phyloP scores from a whole-genome alignment of 2,797 vertebrate genomes.

The Hylomyscus alleni region DNA sequence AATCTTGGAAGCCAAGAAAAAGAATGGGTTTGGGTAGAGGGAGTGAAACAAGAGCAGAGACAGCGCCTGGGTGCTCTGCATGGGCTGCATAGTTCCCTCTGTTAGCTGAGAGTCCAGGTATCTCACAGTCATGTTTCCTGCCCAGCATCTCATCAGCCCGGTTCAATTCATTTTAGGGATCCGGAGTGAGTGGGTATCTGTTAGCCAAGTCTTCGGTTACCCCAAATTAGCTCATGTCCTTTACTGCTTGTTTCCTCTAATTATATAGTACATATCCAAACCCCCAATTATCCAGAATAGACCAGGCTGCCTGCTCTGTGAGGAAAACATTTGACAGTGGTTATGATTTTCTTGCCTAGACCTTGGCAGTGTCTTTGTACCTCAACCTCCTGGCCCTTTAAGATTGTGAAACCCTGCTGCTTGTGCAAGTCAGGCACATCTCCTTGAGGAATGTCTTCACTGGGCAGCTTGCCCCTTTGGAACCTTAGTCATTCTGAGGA shows the following conservation, averaged over 20 bases:
- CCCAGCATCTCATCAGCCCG: neutral
- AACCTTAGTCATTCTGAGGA: constrained; percentile 66
- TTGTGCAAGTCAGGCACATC: constrained; percentile 64
- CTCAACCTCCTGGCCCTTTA: constrained; percentile 72
- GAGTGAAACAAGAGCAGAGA: neutral
- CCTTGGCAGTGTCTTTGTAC: neutral
- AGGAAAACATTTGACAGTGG: constrained; percentile 68
- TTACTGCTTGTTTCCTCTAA: constrained; percentile 79
- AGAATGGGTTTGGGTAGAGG: neutral
- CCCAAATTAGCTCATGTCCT: constrained; percentile 74
- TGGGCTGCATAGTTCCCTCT: neutral
- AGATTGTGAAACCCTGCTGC: constrained; percentile 72
- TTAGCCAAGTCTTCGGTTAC: constrained; percentile 72
- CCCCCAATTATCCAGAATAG: constrained; percentile 77
- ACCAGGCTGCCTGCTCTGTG: constrained; percentile 28
- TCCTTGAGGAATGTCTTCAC: constrained; percentile 65
- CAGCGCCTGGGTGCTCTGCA: neutral
- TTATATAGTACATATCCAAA: constrained; percentile 69
- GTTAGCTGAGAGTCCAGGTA: neutral
- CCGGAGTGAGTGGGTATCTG: constrained; percentile 41
- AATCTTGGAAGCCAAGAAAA: constrained; percentile 6
- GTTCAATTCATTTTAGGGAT: constrained; percentile 25
- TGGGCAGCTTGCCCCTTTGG: constrained; percentile 65
- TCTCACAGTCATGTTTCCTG: neutral
- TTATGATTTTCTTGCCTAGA: constrained; percentile 55